phyloP scores from a whole-genome alignment of 2,888 invertebrate genomes.

The Platynereis dumerilii region DNA sequence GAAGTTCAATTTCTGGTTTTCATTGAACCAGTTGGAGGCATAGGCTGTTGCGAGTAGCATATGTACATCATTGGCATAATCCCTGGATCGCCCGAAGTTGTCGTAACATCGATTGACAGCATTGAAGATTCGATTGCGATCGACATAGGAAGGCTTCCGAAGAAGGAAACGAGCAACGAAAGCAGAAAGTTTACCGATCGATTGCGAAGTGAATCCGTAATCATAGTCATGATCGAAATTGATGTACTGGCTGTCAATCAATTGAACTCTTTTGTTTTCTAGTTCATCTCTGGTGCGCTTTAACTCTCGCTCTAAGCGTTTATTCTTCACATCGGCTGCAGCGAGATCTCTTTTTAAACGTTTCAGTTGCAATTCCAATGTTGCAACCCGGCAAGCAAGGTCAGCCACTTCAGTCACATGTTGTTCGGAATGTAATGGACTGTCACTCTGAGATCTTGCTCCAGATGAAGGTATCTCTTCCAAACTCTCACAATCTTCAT shows the following conservation, averaged over 20 bases:
- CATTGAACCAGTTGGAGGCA: conserved; percentile 57
- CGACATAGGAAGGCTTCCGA: conserved; percentile 49
- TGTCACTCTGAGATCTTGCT: background rate
- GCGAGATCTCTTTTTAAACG: conserved; percentile 50
- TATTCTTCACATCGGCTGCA: conserved; percentile 49
- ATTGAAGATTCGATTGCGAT: conserved; percentile 48
- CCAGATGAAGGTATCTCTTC: background rate
- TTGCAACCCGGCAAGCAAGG: conserved; percentile 48
- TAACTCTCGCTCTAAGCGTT: conserved; percentile 48
- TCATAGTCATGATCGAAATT: conserved; percentile 52
- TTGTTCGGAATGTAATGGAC: conserved; percentile 9
- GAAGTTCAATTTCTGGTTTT: conserved; percentile 45
- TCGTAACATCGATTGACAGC: conserved; percentile 52
- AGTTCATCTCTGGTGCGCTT: conserved; percentile 47
- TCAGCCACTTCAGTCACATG: conserved; percentile 38
- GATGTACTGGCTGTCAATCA: conserved; percentile 42
- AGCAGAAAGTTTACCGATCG: conserved; percentile 49
- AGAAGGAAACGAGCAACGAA: conserved; percentile 49
- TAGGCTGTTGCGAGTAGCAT: conserved; percentile 59
- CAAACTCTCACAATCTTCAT: background rate
- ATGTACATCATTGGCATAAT: conserved; percentile 52
- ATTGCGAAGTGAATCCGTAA: conserved; percentile 50
- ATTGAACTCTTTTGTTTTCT: conserved; percentile 42
- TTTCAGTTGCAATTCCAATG: conserved; percentile 50
- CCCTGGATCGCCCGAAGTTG: conserved; percentile 42